Percentiles rank a stretch among this genome's conserved stretches.
Evolutionary conservation across 2,888 invertebrate species (phyloP).

Genomic region (Oscheius myriophilus): DNA sequence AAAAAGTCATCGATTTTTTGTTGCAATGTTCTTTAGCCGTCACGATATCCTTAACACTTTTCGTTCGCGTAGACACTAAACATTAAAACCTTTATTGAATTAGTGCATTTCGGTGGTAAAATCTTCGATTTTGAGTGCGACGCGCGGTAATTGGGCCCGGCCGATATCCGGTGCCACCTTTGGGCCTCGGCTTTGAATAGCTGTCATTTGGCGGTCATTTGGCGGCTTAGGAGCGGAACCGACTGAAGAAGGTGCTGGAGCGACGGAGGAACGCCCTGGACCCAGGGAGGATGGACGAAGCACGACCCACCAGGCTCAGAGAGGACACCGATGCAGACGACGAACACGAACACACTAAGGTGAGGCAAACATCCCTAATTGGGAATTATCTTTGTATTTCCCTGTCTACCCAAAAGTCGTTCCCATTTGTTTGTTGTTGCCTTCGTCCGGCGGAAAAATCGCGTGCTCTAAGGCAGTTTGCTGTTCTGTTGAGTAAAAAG

Average conservation of each 20-base stretch:
- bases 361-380: no score
- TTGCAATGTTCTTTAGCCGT: no score
- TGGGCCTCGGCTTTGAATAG: constrained; percentile 5
- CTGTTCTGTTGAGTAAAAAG: no score
- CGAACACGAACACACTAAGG: constrained; percentile 19
- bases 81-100: background rate
- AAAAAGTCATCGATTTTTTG: no score
- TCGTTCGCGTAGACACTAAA: no score
- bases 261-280: constrained; percentile 23
- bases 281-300: constrained; percentile 8
- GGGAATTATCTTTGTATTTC: background rate
- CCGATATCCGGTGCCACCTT: constrained; percentile 28
- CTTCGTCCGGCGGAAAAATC: no score
- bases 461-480: no score
- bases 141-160: constrained; percentile 2
- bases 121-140: no score
- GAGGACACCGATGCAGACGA: constrained; percentile 19
- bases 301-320: constrained; percentile 10
- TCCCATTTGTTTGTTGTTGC: no score
- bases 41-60: no score
- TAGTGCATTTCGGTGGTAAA: constrained; percentile 2
- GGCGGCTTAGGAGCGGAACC: constrained; percentile 24
- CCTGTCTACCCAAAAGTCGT: background rate
- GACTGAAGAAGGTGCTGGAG: constrained; percentile 29
- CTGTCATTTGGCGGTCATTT: constrained; percentile 23